These are phyloP conservation scores for Anoura caudifer DNA, from an alignment of 2,113 vertebrate genomes.

Conservation along the genomic window DNA sequence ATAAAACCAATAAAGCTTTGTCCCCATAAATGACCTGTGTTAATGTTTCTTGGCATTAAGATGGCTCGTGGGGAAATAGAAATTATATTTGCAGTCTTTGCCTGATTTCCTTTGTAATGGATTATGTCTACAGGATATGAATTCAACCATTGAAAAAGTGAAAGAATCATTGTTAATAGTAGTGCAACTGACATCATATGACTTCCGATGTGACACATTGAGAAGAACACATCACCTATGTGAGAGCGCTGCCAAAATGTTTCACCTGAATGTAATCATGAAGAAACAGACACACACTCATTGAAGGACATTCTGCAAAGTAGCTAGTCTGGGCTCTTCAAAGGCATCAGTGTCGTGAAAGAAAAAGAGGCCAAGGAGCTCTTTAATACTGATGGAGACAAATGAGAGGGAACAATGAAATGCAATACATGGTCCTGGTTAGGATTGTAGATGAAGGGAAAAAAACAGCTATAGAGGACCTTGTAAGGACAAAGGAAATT, in stretches of 20 bases:
- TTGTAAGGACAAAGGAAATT: neutral
- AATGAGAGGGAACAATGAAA: neutral
- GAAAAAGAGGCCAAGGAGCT: neutral
- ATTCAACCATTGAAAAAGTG: conserved; percentile 45
- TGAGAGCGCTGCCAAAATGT: neutral
- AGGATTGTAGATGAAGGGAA: neutral
- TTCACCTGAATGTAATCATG: neutral
- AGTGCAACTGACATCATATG: conserved; percentile 45
- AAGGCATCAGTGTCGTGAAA: neutral
- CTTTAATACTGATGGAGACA: neutral
- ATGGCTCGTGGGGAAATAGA: conserved; percentile 43
- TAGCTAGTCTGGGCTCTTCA: neutral
- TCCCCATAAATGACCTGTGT: conserved; percentile 52
- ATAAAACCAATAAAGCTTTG: conserved; percentile 42
- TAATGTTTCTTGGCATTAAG: conserved; percentile 66
- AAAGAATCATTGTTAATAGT: conserved; percentile 51
- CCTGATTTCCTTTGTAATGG: conserved; percentile 65
- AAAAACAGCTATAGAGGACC: neutral
- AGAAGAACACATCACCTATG: conserved; percentile 49
- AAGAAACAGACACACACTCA: neutral
- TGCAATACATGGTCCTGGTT: neutral
- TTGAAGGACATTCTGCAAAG: conserved; percentile 25
- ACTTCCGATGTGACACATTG: neutral
- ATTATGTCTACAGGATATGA: conserved; percentile 66
- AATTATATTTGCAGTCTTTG: conserved; percentile 58